A percentile compares a stretch with the other conserved stretches of the same genome.
Evolutionary conservation across 1,140 invertebrate species (phyloP).

Genomic region (Helicoverpa armigera): DNA sequence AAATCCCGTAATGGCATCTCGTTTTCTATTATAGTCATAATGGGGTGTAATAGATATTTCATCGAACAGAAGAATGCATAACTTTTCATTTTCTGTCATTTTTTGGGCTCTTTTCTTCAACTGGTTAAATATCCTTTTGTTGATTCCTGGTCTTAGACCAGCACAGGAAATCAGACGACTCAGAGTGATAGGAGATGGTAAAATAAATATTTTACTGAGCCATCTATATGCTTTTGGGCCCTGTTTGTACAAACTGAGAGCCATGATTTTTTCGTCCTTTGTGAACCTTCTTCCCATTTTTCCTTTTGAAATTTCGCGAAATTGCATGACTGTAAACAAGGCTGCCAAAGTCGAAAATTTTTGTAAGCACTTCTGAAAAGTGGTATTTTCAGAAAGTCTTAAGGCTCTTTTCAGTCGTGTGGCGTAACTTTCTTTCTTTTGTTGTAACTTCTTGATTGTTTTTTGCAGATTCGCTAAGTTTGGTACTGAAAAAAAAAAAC

Average conservation of each 20-base stretch:
- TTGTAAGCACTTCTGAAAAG: constrained; percentile 28
- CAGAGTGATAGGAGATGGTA: constrained; percentile 52
- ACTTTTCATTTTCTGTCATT: constrained; percentile 58
- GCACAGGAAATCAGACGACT: constrained; percentile 48
- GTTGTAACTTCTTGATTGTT: background rate
- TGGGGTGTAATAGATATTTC: constrained; percentile 66
- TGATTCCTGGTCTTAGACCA: constrained; percentile 58
- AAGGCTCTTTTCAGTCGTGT: constrained; percentile 29
- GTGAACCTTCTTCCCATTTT: constrained; percentile 50
- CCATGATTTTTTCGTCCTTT: constrained; percentile 49
- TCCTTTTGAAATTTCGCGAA: constrained; percentile 47
- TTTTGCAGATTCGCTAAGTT: too few relatives aligned
- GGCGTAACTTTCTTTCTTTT: background rate
- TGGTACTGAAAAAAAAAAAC: too few relatives aligned
- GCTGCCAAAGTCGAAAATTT: constrained; percentile 39
- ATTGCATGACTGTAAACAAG: constrained; percentile 45
- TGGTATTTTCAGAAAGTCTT: constrained; percentile 40
- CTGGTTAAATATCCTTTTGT: constrained; percentile 59
- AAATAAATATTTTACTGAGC: constrained; percentile 48
- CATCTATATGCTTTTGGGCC: constrained; percentile 51
- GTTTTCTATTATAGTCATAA: constrained; percentile 59
- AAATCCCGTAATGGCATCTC: constrained; percentile 63
- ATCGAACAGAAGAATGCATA: constrained; percentile 71
- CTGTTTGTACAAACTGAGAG: constrained; percentile 45
- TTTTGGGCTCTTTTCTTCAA: constrained; percentile 56